Conservation (phyloP, 2,113 vertebrate species). For the Acrocephalus arundinaceus region DNA sequence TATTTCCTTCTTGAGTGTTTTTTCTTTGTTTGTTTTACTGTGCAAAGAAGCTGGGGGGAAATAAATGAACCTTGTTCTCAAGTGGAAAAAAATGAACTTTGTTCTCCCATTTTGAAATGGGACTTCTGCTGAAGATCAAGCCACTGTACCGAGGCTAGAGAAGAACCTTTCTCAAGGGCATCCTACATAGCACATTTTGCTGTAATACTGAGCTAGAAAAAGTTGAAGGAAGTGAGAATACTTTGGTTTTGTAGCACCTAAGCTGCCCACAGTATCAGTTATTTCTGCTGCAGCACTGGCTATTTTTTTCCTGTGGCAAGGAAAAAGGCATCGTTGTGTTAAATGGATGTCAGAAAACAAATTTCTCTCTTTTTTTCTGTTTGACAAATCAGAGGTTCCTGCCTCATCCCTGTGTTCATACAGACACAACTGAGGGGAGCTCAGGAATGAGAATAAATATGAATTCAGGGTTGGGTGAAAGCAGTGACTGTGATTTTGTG, state of each 20-base stretch:
- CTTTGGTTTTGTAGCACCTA: no score
- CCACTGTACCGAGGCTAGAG: fast-evolving
- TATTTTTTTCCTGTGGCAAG: fast-evolving
- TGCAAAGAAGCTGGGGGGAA: background rate
- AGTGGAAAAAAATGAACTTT: no score
- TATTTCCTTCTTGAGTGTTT: no score
- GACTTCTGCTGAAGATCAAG: background rate
- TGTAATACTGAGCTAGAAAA: background rate
- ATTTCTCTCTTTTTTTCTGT: background rate
- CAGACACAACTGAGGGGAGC: background rate
- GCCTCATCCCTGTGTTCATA: background rate
- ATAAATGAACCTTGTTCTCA: background rate
- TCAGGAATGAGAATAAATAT: background rate
- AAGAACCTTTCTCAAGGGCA: background rate
- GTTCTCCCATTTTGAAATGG: fast-evolving
- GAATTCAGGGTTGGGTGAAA: background rate
- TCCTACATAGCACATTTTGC: fast-evolving
- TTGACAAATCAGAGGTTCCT: background rate
- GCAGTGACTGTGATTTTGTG: background rate
- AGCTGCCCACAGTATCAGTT: background rate
- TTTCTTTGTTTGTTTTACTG: background rate
- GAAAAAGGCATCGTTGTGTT: background rate
- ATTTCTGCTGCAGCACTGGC: background rate
- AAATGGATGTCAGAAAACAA: background rate
- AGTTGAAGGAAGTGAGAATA: fast-evolving